These are phyloP conservation scores for Enteromius argenteus DNA, from an alignment of 2,797 vertebrate species.

Conservation along the genomic window DNA sequence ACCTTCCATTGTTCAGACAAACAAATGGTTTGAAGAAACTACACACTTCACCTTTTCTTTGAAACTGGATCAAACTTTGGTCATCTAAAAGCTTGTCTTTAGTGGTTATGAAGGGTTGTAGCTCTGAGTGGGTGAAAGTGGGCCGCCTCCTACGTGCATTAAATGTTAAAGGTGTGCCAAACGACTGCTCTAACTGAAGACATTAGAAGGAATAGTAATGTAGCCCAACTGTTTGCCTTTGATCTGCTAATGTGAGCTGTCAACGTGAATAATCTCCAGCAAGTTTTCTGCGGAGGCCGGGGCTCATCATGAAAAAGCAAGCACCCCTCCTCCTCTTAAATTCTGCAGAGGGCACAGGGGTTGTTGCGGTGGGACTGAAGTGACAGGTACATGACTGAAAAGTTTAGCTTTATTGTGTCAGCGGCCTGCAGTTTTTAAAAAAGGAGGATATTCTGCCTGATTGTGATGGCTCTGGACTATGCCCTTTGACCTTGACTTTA, in stretches of 20 bases:
- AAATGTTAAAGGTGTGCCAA: conserved; percentile 54
- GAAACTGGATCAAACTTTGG: conserved; percentile 3
- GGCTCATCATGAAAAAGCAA: conserved; percentile 38
- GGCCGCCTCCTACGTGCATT: conserved; percentile 41
- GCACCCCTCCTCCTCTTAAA: conserved; percentile 39
- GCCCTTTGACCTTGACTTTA: conserved; percentile 16
- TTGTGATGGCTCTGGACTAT: not conserved
- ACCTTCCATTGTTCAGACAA: not conserved
- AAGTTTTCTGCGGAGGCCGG: conserved; percentile 20
- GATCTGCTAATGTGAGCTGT: conserved; percentile 51
- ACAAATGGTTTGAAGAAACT: conserved; percentile 13
- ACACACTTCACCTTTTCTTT: not conserved
- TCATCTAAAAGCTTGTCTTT: conserved; percentile 6
- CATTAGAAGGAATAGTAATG: conserved; percentile 52
- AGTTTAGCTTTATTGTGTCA: conserved; percentile 15
- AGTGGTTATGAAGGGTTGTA: conserved; percentile 16
- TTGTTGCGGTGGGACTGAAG: conserved; percentile 20
- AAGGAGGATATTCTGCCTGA: not conserved
- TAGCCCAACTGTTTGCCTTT: conserved; percentile 50
- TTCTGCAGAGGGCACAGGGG: conserved; percentile 28
- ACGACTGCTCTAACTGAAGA: conserved; percentile 34
- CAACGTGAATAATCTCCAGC: conserved; percentile 51
- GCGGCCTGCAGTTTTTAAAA: not conserved
- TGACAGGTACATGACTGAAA: conserved; percentile 38
- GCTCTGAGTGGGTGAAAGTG: conserved; percentile 5